phyloP scores from a whole-genome alignment of 1,140 invertebrate species.

The Coenobita brevimanus region DNA sequence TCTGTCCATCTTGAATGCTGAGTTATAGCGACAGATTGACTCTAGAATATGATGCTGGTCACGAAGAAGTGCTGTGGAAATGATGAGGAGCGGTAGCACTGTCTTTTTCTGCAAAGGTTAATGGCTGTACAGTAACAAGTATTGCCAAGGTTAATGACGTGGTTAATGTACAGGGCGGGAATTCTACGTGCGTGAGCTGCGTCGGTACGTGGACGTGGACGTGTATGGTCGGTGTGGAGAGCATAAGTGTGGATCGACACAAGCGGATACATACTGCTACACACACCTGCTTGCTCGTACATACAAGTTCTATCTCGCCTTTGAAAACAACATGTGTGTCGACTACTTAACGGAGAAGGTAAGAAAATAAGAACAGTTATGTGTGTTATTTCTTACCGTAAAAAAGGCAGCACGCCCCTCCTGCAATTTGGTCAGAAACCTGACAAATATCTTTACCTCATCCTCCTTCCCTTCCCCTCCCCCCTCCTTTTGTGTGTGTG shows the following conservation, averaged over 20 bases:
- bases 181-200: conserved; percentile 74
- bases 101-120: not conserved
- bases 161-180: conserved; percentile 71
- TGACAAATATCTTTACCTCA: too few species aligned
- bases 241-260: conserved; percentile 60
- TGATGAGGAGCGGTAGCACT: not conserved
- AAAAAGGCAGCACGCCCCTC: too few species aligned
- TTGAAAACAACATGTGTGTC: conserved; percentile 75
- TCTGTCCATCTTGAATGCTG: too few species aligned
- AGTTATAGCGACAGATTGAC: too few species aligned
- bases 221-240: conserved; percentile 76
- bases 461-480: too few species aligned
- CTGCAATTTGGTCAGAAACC: too few species aligned
- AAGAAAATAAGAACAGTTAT: not conserved
- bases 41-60: too few species aligned
- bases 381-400: too few species aligned
- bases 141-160: not conserved
- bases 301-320: conserved; percentile 77
- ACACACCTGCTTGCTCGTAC: conserved; percentile 66
- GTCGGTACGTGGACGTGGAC: conserved; percentile 76
- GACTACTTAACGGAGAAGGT: conserved; percentile 74
- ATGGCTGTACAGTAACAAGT: not conserved
- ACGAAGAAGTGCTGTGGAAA: too few species aligned
- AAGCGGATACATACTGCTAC: conserved; percentile 69
- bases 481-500: too few species aligned